Evolutionary conservation across 2,113 vertebrate species (phyloP), one percentile per base, ranked within the genome.

Genomic region (Ochotona curzoniae): DNA sequence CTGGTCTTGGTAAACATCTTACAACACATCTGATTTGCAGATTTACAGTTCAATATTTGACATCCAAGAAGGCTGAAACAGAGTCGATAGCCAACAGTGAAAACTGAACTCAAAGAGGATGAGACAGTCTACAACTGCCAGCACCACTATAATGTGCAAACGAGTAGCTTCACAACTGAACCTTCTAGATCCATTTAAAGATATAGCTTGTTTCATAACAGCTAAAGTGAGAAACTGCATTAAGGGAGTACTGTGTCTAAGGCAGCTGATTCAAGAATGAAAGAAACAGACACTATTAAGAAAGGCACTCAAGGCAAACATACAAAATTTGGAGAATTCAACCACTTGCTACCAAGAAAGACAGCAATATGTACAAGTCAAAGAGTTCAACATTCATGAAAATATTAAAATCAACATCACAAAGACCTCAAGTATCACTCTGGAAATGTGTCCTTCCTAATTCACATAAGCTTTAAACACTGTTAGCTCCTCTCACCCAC

Each of bases 311-410:
- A 87, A 79, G 57, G 60, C 21, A 90, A 73, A 21, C 63, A 83
- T 4, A n/a, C 13, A 12, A 79, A 14, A 2, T 78, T 6, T 71
- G 44, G 2, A 93, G 26, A n/a, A 74, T 66, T 54, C 64, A n/a
- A 84, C 49, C 38, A 80, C 91, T 44, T 85, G 47, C 51, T 75
- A 75, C 30, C 15, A 63, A 87, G 71, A 93, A 79, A 75, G 23
- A 91, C 73, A 94, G 28, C 76, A 87, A 80, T 32, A 51, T 13
- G 5, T 60, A 20, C 8, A 70, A 69, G n/a, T 30, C 80, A 64
- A 95, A 89, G 2, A 83, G 35, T 20, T 49, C 9, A 61, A 21
- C 38, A 25, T 30, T 93, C 32, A 38, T 71, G 70, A 70, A 54
- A 69, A 90, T 2, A 66, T 4, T 51, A 83, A 87, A 81, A 83